These are phyloP conservation scores for Microplitis manilae DNA, from an alignment of 2,888 invertebrate genomes.

Conservation along the genomic window DNA sequence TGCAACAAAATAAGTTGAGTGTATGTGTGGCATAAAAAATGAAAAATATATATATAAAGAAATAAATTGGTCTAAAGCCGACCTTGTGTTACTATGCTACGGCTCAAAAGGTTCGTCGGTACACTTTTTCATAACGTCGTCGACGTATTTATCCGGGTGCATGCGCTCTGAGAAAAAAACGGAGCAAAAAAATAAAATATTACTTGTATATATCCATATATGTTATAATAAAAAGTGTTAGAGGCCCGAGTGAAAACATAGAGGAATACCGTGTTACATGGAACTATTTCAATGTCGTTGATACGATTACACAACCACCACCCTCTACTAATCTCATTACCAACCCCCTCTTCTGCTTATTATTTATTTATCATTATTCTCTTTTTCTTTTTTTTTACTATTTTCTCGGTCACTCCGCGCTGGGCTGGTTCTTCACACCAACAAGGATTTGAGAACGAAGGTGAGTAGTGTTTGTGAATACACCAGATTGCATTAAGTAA, in stretches of 20 bases:
- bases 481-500: conserved; percentile 6
- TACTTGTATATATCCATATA: neutral
- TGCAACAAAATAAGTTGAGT: neutral
- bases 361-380: neutral
- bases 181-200: neutral
- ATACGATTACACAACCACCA: conserved; percentile 33
- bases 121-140: conserved; percentile 25
- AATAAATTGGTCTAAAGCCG: conserved; percentile 1
- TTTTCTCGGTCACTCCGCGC: conserved; percentile 44
- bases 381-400: conserved; percentile 42
- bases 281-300: conserved; percentile 26
- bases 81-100: conserved; percentile 21
- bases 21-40: neutral
- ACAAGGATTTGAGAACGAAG: conserved; percentile 74
- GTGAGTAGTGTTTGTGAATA: conserved; percentile 62
- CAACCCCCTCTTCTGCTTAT: conserved; percentile 3
- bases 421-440: conserved; percentile 24
- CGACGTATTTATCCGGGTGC: conserved; percentile 10
- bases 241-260: conserved; percentile 7
- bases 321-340: conserved; percentile 42
- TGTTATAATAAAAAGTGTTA: neutral
- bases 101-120: conserved; percentile 16
- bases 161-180: neutral
- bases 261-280: conserved; percentile 7
- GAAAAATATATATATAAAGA: neutral